Evolutionary conservation across 2,888 invertebrate genomes (phyloP).

Genomic region (Harpalus rubripes): DNA sequence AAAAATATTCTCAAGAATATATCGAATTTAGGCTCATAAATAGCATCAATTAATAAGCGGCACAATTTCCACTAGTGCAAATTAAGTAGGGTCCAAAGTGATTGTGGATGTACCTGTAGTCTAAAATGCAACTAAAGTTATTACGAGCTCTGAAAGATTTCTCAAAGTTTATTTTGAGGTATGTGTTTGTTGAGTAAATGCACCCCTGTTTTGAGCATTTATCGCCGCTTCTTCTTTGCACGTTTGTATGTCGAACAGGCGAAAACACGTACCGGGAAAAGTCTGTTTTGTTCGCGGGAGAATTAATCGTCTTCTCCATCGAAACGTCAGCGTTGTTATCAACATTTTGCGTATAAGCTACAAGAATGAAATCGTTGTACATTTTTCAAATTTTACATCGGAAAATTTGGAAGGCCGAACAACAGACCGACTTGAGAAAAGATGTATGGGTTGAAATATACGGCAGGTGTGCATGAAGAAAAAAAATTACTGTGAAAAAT

Average conservation of each 20-base stretch:
- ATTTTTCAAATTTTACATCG: slow-evolving; percentile 66
- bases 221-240: slow-evolving; percentile 47
- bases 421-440: slow-evolving; percentile 54
- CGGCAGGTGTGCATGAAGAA: slow-evolving; percentile 51
- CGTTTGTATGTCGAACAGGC: slow-evolving; percentile 50
- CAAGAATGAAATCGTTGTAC: slow-evolving; percentile 50
- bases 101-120: too few relatives aligned
- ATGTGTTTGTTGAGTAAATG: not conserved
- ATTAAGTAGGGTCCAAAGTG: too few relatives aligned
- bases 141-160: not conserved
- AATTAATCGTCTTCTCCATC: slow-evolving; percentile 61
- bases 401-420: slow-evolving; percentile 46
- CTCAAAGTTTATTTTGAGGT: not conserved
- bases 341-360: slow-evolving; percentile 59
- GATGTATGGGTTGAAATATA: slow-evolving; percentile 57
- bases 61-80: too few relatives aligned
- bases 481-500: slow-evolving; percentile 54
- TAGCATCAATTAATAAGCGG: too few relatives aligned
- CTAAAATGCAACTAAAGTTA: not conserved
- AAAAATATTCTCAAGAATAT: too few relatives aligned
- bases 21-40: too few relatives aligned
- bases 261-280: slow-evolving; percentile 55
- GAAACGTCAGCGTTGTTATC: slow-evolving; percentile 63
- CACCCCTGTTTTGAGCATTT: slow-evolving; percentile 24
- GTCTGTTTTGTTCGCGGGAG: slow-evolving; percentile 61